Evolutionary conservation across 1,140 invertebrate genomes (phyloP), one percentile per base, ranked within the genome.

Genomic region (Zaprionus gabonicus): DNA sequence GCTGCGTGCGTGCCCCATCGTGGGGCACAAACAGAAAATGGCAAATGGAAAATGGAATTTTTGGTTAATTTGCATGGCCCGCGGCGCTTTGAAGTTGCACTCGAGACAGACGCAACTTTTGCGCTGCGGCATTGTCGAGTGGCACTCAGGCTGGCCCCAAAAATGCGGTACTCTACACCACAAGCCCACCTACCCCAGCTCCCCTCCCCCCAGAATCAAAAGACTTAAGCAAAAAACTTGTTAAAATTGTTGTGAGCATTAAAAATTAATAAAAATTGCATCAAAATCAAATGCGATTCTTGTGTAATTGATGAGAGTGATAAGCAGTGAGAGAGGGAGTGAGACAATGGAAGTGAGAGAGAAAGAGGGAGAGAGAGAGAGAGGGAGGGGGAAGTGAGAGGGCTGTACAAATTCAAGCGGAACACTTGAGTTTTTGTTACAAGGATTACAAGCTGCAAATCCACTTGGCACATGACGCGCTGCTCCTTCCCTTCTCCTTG

Each of bases 391-490:
- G 7, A 3, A 20, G 17, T 7, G 17, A 5, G 20, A 23, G 7
- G 15, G 10, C 51, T 27, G 12, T 10, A 51, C 28, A 51, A 44
- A 64, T 17, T 13, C 17, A 23, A n/a, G 31, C 28, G 55, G 63
- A 72, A 57, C 60, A 60, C 34, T 57, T 67, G 58, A 46, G 65
- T 68, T 63, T 59, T 41, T 63, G 65, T 34, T 58, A 65, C 78
- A 70, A 58, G 71, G 84, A 88, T 87, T 87, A 87, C 83, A 83
- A 83, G 77, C 80, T 75, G 72, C 36, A 69, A 85, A 81, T 80
- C 80, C 83, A 87, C 84, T 87, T 87, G 84, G 46, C 83, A 84
- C 81, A 84, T 83, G 84, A 81, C 71, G 81, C 81, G 51, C 69
- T 31, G 46, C 17, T 23, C 57, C n/a, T 46, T 25, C 46, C 31